Percentiles rank a stretch among this genome's conserved stretches.
Evolutionary conservation across 2,113 vertebrate genomes (phyloP).

Genomic region (Steatornis caripensis): DNA sequence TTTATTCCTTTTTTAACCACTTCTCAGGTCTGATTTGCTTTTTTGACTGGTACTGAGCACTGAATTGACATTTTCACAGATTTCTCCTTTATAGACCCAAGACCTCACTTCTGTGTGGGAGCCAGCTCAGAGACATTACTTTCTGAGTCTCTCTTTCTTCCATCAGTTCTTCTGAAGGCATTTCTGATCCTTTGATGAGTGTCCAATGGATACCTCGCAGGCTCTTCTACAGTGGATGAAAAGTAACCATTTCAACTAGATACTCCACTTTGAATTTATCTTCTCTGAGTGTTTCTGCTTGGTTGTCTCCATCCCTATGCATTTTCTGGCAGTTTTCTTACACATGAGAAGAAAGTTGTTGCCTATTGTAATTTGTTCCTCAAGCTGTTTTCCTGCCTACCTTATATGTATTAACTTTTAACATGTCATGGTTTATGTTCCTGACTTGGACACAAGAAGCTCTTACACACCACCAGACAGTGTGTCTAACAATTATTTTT

Average conservation of each 20-base stretch:
- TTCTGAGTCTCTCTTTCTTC: background rate
- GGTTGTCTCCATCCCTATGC: background rate
- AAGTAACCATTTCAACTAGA: background rate
- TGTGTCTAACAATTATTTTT: constrained; percentile 26
- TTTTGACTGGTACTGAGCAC: background rate
- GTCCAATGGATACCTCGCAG: background rate
- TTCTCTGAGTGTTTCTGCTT: background rate
- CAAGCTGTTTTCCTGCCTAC: background rate
- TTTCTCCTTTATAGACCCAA: background rate
- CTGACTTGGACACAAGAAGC: background rate
- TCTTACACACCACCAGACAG: background rate
- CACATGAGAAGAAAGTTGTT: background rate
- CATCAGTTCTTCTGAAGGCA: background rate
- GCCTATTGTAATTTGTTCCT: background rate
- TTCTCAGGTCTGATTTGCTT: background rate
- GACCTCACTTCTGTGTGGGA: background rate
- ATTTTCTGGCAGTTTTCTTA: background rate
- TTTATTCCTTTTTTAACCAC: background rate
- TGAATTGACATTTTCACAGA: background rate
- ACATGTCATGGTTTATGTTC: constrained; percentile 7
- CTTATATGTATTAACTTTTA: background rate
- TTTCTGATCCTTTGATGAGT: background rate
- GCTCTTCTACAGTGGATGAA: background rate
- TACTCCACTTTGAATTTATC: background rate
- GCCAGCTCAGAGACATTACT: background rate